phyloP scores from a whole-genome alignment of 2,888 invertebrate species.

The Tachina lurida region DNA sequence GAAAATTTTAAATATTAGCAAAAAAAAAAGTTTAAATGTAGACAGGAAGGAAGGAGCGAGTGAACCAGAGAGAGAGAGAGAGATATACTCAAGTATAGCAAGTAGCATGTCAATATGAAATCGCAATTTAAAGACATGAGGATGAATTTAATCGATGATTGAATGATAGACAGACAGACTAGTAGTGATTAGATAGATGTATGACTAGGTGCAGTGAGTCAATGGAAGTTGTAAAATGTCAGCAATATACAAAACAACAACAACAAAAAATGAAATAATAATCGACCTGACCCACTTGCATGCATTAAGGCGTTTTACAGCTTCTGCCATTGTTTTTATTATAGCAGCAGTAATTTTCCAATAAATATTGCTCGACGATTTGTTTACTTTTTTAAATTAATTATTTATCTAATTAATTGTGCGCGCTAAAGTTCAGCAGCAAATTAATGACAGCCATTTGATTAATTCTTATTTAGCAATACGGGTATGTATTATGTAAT shows the following conservation, averaged over 20 bases:
- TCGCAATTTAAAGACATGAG: conserved; percentile 7
- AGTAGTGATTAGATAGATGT: conserved; percentile 14
- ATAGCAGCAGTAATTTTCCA: conserved; percentile 14
- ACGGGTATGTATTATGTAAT: conserved; percentile 22
- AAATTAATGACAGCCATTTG: conserved; percentile 47
- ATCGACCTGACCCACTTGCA: conserved; percentile 59
- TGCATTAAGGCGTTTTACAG: conserved; percentile 17
- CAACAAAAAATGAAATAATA: conserved; percentile 1
- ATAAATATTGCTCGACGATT: conserved; percentile 45
- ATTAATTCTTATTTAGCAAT: conserved; percentile 56
- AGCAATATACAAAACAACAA: background rate
- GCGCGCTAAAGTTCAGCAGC: conserved; percentile 38
- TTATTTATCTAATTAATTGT: conserved; percentile 51
- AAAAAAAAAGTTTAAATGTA: background rate
- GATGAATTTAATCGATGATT: conserved; percentile 28
- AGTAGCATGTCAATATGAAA: conserved; percentile 15
- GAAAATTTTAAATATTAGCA: background rate
- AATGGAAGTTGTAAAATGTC: conserved; percentile 32
- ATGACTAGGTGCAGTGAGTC: conserved; percentile 45
- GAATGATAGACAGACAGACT: conserved; percentile 22
- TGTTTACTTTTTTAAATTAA: conserved; percentile 32
- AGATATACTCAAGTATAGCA: too few relatives aligned
- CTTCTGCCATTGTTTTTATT: conserved; percentile 8
- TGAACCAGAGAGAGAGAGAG: too few relatives aligned
- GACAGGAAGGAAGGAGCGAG: background rate